Evolutionary conservation across 2,888 invertebrate species (phyloP).

Genomic region (Allophyes oxyacanthae): DNA sequence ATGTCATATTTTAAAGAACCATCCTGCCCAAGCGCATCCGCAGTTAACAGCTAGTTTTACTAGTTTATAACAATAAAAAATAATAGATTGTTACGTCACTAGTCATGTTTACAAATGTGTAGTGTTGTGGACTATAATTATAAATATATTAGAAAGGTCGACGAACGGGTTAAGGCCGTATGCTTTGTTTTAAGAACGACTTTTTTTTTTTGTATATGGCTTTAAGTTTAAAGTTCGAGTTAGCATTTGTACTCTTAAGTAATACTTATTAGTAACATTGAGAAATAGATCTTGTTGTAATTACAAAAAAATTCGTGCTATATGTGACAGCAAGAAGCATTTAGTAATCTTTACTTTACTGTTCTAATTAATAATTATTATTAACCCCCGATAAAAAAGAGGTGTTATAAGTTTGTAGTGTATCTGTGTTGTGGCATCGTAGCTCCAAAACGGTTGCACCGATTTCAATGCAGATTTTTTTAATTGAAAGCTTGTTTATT

Average conservation of each 20-base stretch:
- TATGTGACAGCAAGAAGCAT: too few relatives aligned
- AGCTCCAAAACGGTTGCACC: too few relatives aligned
- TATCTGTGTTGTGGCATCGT: too few relatives aligned
- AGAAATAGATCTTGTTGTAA: too few relatives aligned
- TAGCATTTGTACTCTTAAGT: constrained; percentile 25
- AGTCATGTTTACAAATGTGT: constrained; percentile 82
- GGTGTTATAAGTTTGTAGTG: too few relatives aligned
- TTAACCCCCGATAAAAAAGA: too few relatives aligned
- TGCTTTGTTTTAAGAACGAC: constrained; percentile 64
- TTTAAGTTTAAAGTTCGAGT: constrained; percentile 52
- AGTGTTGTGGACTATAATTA: constrained; percentile 77
- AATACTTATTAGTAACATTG: too few relatives aligned
- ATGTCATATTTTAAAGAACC: constrained; percentile 25
- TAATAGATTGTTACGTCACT: constrained; percentile 72
- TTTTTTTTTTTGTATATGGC: constrained; percentile 40
- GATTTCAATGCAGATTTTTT: too few relatives aligned
- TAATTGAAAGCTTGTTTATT: too few relatives aligned
- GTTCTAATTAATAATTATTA: too few relatives aligned
- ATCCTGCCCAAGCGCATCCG: constrained; percentile 18
- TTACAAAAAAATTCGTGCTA: too few relatives aligned
- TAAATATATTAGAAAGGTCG: constrained; percentile 88
- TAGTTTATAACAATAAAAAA: constrained; percentile 60
- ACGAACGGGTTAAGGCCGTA: constrained; percentile 80
- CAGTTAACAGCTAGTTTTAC: constrained; percentile 6
- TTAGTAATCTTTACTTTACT: too few relatives aligned